Conservation (phyloP, 2,797 vertebrate genomes). For the Acanthurus leucopareius region DNA sequence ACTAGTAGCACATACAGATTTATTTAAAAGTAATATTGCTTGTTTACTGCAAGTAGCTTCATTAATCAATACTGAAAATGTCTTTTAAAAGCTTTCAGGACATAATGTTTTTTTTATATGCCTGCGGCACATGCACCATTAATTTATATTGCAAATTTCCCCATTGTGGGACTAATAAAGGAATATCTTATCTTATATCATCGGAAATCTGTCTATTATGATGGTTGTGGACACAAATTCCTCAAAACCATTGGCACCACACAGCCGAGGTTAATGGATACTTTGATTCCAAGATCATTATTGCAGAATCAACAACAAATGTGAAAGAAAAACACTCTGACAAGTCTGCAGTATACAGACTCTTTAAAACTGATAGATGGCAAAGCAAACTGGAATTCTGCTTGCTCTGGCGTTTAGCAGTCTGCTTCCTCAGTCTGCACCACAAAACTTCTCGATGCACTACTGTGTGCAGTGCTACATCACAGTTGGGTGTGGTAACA, state of each 20-base stretch:
- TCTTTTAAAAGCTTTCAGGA: background rate
- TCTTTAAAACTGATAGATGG: background rate
- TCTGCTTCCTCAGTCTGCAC: background rate
- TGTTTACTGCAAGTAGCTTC: slow-evolving; percentile 1
- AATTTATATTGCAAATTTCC: background rate
- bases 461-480: background rate
- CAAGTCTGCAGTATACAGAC: background rate
- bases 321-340: background rate
- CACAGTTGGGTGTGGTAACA: slow-evolving; percentile 35
- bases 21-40: background rate
- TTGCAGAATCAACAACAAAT: background rate
- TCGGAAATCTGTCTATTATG: background rate
- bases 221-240: background rate
- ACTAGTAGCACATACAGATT: too few relatives aligned
- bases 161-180: too few relatives aligned
- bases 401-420: background rate
- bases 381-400: slow-evolving; percentile 3
- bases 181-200: too few relatives aligned
- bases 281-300: background rate
- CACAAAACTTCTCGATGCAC: background rate
- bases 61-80: background rate
- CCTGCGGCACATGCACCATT: background rate
- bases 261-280: background rate
- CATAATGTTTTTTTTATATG: background rate
- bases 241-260: background rate